Evolutionary conservation across 2,797 vertebrate species (phyloP).

Genomic region (Chelon auratus): DNA sequence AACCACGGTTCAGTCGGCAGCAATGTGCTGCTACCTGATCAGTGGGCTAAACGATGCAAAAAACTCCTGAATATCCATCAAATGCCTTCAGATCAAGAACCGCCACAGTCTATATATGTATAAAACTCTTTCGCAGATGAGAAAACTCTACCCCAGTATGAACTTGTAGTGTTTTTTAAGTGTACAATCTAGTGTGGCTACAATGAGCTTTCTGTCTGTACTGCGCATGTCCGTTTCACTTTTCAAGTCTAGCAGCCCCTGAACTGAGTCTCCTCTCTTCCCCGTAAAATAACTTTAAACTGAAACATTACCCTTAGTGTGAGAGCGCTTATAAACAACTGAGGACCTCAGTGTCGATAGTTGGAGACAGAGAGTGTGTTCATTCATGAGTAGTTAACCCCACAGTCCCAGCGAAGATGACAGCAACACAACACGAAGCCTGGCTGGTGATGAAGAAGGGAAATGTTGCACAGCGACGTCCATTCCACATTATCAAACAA

Average conservation of each 20-base stretch:
- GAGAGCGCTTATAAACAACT: slow-evolving; percentile 28
- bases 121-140: not conserved
- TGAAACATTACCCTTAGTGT: slow-evolving; percentile 6
- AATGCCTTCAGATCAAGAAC: not conserved
- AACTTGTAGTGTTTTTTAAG: slow-evolving; percentile 24
- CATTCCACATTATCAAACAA: slow-evolving; percentile 76
- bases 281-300: slow-evolving; percentile 58
- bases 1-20: not conserved
- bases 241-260: slow-evolving; percentile 65
- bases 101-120: not conserved
- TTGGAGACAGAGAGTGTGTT: slow-evolving; percentile 4
- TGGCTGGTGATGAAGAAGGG: slow-evolving; percentile 75
- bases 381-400: not conserved
- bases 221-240: slow-evolving; percentile 84
- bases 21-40: not conserved
- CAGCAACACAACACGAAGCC: slow-evolving; percentile 62
- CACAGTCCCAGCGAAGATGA: slow-evolving; percentile 36
- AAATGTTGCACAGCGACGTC: slow-evolving; percentile 79
- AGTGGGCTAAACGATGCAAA: not conserved
- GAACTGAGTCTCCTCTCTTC: slow-evolving; percentile 56
- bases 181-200: slow-evolving; percentile 15
- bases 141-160: not conserved
- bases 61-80: accelerated
- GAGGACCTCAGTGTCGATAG: not conserved
- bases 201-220: slow-evolving; percentile 41